Evolutionary conservation across 2,888 invertebrate genomes (phyloP).

Genomic region (Mayetiola destructor): DNA sequence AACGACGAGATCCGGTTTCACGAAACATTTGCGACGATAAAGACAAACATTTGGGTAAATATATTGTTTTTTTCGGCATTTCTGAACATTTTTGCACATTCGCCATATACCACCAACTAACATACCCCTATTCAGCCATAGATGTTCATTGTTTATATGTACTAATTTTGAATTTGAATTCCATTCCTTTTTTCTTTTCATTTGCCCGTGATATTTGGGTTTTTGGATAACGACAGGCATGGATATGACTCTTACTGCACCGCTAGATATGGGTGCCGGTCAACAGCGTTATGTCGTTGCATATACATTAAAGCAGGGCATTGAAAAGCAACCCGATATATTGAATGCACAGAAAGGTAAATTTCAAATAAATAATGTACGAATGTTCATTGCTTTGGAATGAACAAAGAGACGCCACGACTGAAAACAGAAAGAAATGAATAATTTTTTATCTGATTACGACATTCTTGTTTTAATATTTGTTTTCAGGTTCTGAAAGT

Average conservation of each 20-base stretch:
- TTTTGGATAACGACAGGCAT: constrained; percentile 26
- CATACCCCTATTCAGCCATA: neutral
- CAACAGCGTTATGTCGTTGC: constrained; percentile 74
- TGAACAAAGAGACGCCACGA: neutral
- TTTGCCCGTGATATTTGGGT: neutral
- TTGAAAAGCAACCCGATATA: constrained; percentile 61
- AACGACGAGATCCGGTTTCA: constrained; percentile 42
- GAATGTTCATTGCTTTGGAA: neutral
- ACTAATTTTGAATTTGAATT: too few species aligned
- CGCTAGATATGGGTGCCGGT: constrained; percentile 63
- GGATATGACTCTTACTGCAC: constrained; percentile 39
- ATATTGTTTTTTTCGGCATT: neutral
- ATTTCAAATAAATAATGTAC: constrained; percentile 17
- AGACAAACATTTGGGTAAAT: constrained; percentile 36
- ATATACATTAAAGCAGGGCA: constrained; percentile 66
- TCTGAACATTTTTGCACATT: neutral
- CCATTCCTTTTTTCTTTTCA: neutral
- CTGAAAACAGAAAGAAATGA: too few species aligned
- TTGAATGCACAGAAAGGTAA: constrained; percentile 62
- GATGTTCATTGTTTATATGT: too few species aligned
- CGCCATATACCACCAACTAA: neutral
- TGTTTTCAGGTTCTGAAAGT: constrained; percentile 18
- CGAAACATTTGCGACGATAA: constrained; percentile 38
- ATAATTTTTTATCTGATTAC: neutral
- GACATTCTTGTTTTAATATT: neutral